phyloP scores from a whole-genome alignment of 2,797 vertebrate genomes.

The Parambassis ranga region DNA sequence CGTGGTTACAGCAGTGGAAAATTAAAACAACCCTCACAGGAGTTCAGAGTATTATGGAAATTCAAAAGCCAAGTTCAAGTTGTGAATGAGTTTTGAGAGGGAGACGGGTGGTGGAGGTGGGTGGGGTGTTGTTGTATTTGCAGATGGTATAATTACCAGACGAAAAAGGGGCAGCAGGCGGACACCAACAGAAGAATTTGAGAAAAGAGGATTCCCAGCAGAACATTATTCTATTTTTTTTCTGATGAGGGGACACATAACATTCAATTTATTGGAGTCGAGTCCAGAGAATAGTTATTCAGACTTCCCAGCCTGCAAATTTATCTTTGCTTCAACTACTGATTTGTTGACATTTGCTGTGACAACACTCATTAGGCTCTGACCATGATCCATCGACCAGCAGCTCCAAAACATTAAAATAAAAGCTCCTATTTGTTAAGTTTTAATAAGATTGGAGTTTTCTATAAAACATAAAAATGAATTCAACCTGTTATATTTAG shows the following conservation, averaged over 20 bases:
- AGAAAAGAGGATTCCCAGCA: slow-evolving; percentile 6
- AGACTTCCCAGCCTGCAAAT: background rate
- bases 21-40: slow-evolving; percentile 62
- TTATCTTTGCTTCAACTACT: background rate
- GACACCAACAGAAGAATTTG: slow-evolving; percentile 15
- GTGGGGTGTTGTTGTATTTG: slow-evolving; percentile 2
- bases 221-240: background rate
- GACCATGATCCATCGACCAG: too few species aligned
- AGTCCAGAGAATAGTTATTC: background rate
- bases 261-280: background rate
- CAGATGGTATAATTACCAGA: slow-evolving; percentile 19
- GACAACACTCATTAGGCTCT: background rate
- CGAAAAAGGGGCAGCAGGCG: background rate
- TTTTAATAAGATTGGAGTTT: too few species aligned
- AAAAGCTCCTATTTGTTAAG: too few species aligned
- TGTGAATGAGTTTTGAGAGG: slow-evolving; percentile 48
- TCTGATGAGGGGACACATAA: background rate
- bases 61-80: slow-evolving; percentile 37
- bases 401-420: too few species aligned
- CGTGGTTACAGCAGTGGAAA: slow-evolving; percentile 60
- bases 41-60: slow-evolving; percentile 52
- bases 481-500: too few species aligned
- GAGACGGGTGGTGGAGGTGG: background rate
- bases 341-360: background rate
- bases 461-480: too few species aligned